A percentile compares a stretch with the other conserved stretches of the same genome.
Conservation (phyloP, 2,113 vertebrate genomes). For the Illadopsis cleaveri region DNA sequence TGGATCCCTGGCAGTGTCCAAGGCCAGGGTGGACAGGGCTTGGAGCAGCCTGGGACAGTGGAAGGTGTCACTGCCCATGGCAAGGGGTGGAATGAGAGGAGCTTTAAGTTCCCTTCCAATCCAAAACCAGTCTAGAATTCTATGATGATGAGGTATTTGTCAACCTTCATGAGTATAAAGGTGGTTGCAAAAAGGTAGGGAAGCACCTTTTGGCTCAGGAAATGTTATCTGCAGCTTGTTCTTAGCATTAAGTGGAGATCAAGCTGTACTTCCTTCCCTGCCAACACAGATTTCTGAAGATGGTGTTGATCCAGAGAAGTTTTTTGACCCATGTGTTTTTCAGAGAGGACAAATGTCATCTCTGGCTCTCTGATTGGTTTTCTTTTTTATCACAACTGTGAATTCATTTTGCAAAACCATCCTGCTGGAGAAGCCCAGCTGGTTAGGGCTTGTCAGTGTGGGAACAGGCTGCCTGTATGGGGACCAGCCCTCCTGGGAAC, state of each 20-base stretch:
- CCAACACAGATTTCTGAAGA: neutral
- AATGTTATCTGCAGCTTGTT: neutral
- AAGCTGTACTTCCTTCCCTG: neutral
- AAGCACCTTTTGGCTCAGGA: neutral
- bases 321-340: neutral
- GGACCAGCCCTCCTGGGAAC: neutral
- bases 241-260: neutral
- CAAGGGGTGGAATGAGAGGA: neutral
- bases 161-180: neutral
- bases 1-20: neutral
- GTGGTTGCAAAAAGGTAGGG: neutral
- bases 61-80: neutral
- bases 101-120: neutral
- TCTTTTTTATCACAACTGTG: neutral
- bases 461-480: neutral
- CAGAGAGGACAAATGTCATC: neutral
- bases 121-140: neutral
- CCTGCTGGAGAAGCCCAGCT: neutral
- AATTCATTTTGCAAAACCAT: neutral
- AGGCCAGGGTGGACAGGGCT: fast-evolving
- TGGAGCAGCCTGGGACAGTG: neutral
- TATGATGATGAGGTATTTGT: neutral
- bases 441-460: neutral
- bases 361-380: neutral
- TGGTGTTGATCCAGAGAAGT: neutral